These are phyloP conservation scores for Meta bourneti DNA, from an alignment of 2,888 invertebrate genomes.

Conservation along the genomic window DNA sequence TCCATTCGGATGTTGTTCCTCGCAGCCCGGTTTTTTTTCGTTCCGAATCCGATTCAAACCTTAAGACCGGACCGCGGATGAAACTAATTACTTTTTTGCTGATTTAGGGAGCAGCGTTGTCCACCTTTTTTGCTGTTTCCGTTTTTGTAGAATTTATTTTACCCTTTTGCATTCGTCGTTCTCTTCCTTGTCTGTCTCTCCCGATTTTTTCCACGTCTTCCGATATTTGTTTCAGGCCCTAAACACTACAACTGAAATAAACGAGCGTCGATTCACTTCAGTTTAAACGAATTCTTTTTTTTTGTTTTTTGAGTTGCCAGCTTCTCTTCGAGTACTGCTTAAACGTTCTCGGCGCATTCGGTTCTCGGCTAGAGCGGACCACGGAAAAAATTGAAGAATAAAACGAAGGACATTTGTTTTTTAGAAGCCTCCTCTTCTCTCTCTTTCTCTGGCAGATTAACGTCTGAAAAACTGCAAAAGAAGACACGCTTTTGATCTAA, in stretches of 20 bases:
- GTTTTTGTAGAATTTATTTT: slow-evolving; percentile 27
- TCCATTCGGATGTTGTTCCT: background rate
- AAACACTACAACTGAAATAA: slow-evolving; percentile 38
- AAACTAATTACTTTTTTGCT: slow-evolving; percentile 72
- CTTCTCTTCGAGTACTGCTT: slow-evolving; percentile 24
- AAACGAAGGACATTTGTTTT: background rate
- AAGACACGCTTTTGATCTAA: slow-evolving; percentile 35
- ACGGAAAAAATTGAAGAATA: background rate
- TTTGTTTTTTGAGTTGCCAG: background rate
- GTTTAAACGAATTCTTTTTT: slow-evolving; percentile 41
- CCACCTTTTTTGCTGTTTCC: background rate
- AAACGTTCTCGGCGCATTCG: slow-evolving; percentile 24
- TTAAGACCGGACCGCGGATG: slow-evolving; percentile 42
- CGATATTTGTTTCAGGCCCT: slow-evolving; percentile 46
- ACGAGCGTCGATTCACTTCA: slow-evolving; percentile 44
- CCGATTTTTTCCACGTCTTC: background rate
- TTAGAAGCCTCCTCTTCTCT: background rate
- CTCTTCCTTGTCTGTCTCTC: background rate
- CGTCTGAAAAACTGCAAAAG: slow-evolving; percentile 14
- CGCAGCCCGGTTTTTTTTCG: background rate
- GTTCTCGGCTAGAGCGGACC: background rate
- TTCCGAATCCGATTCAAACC: background rate
- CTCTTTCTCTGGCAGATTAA: background rate
- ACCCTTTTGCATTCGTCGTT: background rate
- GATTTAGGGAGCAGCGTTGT: slow-evolving; percentile 15